Evolutionary conservation across 2,113 vertebrate genomes (phyloP).

Genomic region (Leiothrix lutea): DNA sequence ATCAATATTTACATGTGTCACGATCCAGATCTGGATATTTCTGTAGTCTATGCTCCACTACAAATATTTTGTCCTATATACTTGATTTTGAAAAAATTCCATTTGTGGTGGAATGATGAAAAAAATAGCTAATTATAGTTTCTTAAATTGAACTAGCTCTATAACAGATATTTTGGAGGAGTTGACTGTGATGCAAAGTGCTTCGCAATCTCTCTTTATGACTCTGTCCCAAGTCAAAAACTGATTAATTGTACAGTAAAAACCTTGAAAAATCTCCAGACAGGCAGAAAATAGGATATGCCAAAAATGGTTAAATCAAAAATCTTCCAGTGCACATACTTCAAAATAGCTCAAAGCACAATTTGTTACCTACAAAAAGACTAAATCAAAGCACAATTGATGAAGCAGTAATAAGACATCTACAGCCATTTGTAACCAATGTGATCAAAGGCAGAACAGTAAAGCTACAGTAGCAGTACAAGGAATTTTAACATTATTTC

Average conservation of each 20-base stretch:
- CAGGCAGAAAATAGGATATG: neutral
- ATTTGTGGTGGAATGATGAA: accelerated
- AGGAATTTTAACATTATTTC: neutral
- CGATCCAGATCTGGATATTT: neutral
- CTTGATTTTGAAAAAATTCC: neutral
- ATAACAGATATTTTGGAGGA: neutral
- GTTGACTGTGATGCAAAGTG: neutral
- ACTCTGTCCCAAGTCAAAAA: neutral
- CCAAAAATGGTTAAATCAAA: neutral
- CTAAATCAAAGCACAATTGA: neutral
- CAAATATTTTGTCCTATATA: neutral
- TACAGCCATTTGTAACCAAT: neutral
- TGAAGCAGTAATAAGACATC: neutral
- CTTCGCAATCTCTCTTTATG: neutral
- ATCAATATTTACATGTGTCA: neutral
- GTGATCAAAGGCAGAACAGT: neutral
- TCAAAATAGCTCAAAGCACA: neutral
- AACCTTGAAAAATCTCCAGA: neutral
- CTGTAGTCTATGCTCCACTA: neutral
- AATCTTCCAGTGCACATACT: neutral
- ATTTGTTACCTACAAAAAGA: neutral
- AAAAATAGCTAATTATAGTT: neutral
- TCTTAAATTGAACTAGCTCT: conserved; percentile 5
- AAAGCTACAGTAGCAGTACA: neutral
- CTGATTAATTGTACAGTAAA: neutral